A percentile compares a stretch with the other conserved stretches of the same genome.
Evolutionary conservation across 2,888 invertebrate species (phyloP).

Genomic region (Torymus texanus): DNA sequence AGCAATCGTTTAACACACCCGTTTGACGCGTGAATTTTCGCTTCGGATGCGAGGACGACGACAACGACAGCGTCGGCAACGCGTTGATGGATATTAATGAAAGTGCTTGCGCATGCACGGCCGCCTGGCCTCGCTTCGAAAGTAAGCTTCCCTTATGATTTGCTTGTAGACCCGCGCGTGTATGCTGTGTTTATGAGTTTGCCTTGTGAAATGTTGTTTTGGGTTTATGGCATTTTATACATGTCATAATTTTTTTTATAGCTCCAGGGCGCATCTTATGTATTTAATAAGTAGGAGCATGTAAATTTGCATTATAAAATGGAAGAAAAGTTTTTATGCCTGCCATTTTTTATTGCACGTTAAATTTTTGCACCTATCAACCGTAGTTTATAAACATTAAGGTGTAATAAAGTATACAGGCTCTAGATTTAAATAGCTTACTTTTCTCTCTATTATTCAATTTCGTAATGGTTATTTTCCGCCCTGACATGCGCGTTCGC

Average conservation of each 20-base stretch:
- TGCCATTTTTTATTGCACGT: no score
- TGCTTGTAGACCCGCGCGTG: constrained; percentile 49
- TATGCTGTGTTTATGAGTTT: constrained; percentile 9
- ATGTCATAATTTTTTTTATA: not conserved
- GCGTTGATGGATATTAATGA: constrained; percentile 49
- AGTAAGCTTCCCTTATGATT: constrained; percentile 55
- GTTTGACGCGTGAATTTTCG: constrained; percentile 16
- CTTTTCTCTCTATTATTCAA: constrained; percentile 1
- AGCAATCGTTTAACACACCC: constrained; percentile 34
- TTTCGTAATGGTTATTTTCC: constrained; percentile 15
- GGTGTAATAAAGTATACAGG: no score
- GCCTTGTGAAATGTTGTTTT: not conserved
- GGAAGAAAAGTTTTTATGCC: no score
- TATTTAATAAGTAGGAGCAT: no score
- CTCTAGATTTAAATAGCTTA: not conserved
- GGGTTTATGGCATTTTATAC: not conserved
- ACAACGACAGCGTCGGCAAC: not conserved
- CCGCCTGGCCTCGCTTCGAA: constrained; percentile 59
- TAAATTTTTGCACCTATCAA: no score
- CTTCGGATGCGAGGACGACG: not conserved
- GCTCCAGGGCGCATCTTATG: no score
- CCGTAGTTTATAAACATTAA: no score
- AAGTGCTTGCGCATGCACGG: constrained; percentile 60
- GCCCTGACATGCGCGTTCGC: not conserved
- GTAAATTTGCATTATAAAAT: no score